These are phyloP conservation scores for Chymomyza fuscimana DNA, from an alignment of 2,888 invertebrate genomes.

Conservation along the genomic window DNA sequence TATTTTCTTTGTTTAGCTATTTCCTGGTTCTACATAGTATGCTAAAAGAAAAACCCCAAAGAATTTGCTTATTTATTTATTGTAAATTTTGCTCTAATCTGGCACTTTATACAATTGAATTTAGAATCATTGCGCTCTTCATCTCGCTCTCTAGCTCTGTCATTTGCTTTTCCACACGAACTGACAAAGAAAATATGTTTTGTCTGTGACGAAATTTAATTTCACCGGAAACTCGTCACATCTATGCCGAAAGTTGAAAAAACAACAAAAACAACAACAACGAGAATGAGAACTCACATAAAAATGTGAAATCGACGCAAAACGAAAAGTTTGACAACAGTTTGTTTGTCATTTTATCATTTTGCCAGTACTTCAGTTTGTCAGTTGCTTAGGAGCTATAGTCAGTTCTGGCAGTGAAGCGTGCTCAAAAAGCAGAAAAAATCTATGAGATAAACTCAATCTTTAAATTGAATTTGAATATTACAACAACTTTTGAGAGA, in stretches of 20 bases:
- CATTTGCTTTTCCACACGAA: conserved; percentile 11
- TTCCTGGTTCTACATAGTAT: too few relatives aligned
- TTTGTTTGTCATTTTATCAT: conserved; percentile 13
- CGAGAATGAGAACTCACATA: not conserved
- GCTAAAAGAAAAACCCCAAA: not conserved
- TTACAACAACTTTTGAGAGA: conserved; percentile 42
- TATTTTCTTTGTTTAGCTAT: too few relatives aligned
- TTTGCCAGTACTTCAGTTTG: conserved; percentile 24
- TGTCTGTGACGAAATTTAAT: conserved; percentile 18
- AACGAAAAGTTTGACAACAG: conserved; percentile 33
- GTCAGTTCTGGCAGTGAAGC: conserved; percentile 32
- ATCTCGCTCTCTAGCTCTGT: not conserved
- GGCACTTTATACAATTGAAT: not conserved
- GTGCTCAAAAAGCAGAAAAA: conserved; percentile 59
- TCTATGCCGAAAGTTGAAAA: not conserved
- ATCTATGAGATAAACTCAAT: conserved; percentile 66
- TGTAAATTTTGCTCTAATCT: not conserved
- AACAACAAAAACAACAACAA: not conserved
- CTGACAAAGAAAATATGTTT: not conserved
- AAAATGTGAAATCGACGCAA: conserved; percentile 38
- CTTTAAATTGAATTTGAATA: conserved; percentile 74
- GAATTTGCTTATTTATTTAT: not conserved
- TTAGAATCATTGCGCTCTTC: not conserved
- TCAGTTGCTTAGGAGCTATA: conserved; percentile 17
- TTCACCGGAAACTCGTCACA: conserved; percentile 7